Base-by-base conservation (phyloP, 2,113 vertebrate genomes). In the Indicator indicator region DNA sequence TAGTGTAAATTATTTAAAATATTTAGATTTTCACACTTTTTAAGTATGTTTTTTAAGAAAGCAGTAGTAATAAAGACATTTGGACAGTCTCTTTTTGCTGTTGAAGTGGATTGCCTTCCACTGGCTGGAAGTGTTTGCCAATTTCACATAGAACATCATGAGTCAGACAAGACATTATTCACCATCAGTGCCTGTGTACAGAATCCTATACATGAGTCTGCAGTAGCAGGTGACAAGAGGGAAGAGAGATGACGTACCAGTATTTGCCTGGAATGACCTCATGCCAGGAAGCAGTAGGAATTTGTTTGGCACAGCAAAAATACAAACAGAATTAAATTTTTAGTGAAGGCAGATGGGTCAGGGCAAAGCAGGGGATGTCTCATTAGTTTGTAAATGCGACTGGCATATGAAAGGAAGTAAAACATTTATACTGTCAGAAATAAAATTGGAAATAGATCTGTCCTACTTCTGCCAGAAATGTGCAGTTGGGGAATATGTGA, bases 221-320 rank as follows among this genome's bases (percentile, higher is more conserved):
- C 79, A 64, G 33, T 20, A 74, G 88, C 69, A 83, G 83, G 77
- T 92, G 90, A 75, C 65, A 54, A 62, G 85, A 94, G 78, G 67
- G 54, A 60, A 87, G 59, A 81, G 64, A 32, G 54, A 72, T 94
- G 79, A 90, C 0, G 2, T 88, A 59, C 54, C 27, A 52, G 28
- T 33, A 6, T 90, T 92, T 38, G 65, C 88, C 88, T 94, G 79
- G 73, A 86, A 86, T 86, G 86, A 93, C 73, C 80, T 94, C 48
- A 12, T 78, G 54, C 62, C 48, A 44, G 76, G 75, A 91, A 88
- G 76, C 69, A 62, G 15, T 9, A 68, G 32, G n/a, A 86, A 56
- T 88, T 75, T 72, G 48, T 71, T 76, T 83, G 69, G 87, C 75
- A 64, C 40, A 60, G 74, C 72, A 80, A 60, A 86, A 94, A 40